Conservation (phyloP, 2,888 invertebrate genomes). For the Stenurella melanura region DNA sequence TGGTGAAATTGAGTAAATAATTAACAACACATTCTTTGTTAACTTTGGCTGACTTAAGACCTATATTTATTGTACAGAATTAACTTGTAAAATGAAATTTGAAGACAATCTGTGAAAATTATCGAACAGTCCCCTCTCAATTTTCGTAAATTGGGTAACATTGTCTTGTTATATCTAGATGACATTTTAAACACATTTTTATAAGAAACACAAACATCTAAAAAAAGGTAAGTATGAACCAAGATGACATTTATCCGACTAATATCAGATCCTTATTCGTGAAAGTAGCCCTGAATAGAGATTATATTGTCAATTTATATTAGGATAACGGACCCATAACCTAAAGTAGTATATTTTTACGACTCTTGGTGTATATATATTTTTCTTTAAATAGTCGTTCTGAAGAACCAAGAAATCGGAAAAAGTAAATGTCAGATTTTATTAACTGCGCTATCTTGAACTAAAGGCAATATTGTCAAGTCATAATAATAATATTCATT, state of each 20-base stretch:
- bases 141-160: not conserved
- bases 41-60: too few relatives aligned
- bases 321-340: not conserved
- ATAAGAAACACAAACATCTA: not conserved
- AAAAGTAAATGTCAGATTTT: not conserved
- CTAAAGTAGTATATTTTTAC: not conserved
- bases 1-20: too few relatives aligned
- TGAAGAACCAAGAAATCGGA: not conserved
- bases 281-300: not conserved
- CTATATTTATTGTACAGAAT: too few relatives aligned
- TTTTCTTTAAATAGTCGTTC: not conserved
- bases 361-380: not conserved
- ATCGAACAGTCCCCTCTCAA: not conserved
- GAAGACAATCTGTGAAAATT: too few relatives aligned
- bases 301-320: conserved; percentile 1
- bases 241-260: not conserved
- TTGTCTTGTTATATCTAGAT: not conserved
- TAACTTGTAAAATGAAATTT: too few relatives aligned
- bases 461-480: not conserved
- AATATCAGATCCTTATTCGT: not conserved
- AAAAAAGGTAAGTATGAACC: not conserved
- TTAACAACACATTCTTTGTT: too few relatives aligned
- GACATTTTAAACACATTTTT: not conserved
- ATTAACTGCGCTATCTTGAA: not conserved
- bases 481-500: not conserved